Percentiles rank a stretch among this genome's conserved stretches.
Conservation (phyloP, 2,888 invertebrate genomes). For the Drosophila borborema region DNA sequence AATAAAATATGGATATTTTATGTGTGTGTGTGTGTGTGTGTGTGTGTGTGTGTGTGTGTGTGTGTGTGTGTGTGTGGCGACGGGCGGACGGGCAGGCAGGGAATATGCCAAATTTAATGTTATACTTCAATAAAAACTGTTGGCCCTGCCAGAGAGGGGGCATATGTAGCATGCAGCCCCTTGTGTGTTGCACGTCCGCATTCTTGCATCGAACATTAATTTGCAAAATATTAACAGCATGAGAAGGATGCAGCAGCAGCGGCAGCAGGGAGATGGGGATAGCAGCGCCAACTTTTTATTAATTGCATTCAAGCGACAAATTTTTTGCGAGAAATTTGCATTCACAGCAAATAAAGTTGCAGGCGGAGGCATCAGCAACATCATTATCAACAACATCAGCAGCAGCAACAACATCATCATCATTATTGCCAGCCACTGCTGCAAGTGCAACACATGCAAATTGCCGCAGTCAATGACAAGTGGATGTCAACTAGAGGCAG, state of each 20-base stretch:
- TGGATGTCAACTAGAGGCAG: slow-evolving; percentile 63
- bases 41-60: no score
- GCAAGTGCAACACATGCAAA: slow-evolving; percentile 68
- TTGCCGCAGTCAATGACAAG: slow-evolving; percentile 73
- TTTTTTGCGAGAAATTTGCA: slow-evolving; percentile 57
- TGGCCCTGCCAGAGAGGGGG: slow-evolving; percentile 38
- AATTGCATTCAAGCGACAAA: slow-evolving; percentile 78
- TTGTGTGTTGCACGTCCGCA: slow-evolving; percentile 66
- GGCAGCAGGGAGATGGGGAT: slow-evolving; percentile 5
- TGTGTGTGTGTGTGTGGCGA: slow-evolving; percentile 45
- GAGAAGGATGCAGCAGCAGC: slow-evolving; percentile 37
- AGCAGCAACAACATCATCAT: slow-evolving; percentile 2
- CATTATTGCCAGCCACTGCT: neutral
- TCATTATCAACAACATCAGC: slow-evolving; percentile 42
- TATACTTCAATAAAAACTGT: slow-evolving; percentile 77
- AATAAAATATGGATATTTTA: slow-evolving; percentile 60
- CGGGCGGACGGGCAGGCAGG: neutral
- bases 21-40: slow-evolving; percentile 40
- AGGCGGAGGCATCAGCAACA: slow-evolving; percentile 53
- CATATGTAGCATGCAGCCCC: slow-evolving; percentile 15
- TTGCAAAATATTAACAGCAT: slow-evolving; percentile 78
- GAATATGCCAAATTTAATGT: slow-evolving; percentile 79
- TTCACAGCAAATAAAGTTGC: slow-evolving; percentile 70
- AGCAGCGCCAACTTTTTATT: slow-evolving; percentile 77
- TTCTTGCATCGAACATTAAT: slow-evolving; percentile 80